phyloP scores from a whole-genome alignment of 2,888 invertebrate genomes.

The Eustalomyia histrio region DNA sequence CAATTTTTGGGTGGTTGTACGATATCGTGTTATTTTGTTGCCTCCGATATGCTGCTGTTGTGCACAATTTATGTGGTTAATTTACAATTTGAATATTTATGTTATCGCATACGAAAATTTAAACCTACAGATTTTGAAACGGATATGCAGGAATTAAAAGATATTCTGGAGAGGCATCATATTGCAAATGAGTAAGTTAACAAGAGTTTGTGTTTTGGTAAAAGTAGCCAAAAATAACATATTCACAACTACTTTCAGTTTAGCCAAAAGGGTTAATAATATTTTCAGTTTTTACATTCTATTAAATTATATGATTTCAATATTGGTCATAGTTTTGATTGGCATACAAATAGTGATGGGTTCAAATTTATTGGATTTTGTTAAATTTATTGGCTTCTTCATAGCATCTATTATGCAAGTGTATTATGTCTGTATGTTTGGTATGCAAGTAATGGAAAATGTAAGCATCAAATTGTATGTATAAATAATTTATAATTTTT shows the following conservation, averaged over 20 bases:
- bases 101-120: constrained; percentile 60
- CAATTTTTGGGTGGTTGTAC: constrained; percentile 57
- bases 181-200: constrained; percentile 65
- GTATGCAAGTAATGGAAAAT: constrained; percentile 62
- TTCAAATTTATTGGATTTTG: constrained; percentile 57
- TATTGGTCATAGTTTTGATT: constrained; percentile 66
- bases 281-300: constrained; percentile 67
- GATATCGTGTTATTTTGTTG: constrained; percentile 63
- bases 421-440: constrained; percentile 67
- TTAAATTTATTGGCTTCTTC: constrained; percentile 68
- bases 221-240: too few species aligned
- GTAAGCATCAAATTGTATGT: constrained; percentile 47
- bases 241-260: constrained; percentile 47
- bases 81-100: constrained; percentile 68
- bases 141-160: constrained; percentile 61
- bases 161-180: constrained; percentile 64
- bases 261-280: constrained; percentile 61
- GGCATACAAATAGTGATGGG: constrained; percentile 67
- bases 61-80: constrained; percentile 64
- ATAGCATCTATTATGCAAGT: constrained; percentile 64
- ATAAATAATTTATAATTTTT: too few species aligned
- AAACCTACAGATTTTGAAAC: constrained; percentile 55
- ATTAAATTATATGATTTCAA: constrained; percentile 66
- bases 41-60: constrained; percentile 66
- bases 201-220: background rate